Conservation (phyloP, 2,797 vertebrate genomes). For the Falco concolor region DNA sequence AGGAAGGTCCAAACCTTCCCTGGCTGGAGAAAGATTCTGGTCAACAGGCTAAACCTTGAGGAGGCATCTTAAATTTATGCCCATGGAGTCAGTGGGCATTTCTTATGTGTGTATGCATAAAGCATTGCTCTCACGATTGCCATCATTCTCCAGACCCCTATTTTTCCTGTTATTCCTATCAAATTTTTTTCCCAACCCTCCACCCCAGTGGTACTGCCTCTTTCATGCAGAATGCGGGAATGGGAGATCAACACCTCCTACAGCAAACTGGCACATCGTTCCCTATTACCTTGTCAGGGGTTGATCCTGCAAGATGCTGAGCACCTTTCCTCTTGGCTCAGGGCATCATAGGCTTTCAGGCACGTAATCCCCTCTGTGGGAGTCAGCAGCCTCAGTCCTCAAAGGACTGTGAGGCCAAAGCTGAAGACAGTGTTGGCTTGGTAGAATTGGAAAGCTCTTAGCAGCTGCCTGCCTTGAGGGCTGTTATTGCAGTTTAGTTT, state of each 20-base stretch:
- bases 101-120: background rate
- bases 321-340: background rate
- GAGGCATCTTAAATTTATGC: background rate
- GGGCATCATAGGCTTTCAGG: background rate
- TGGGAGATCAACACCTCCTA: background rate
- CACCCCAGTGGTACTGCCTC: background rate
- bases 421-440: background rate
- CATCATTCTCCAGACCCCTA: background rate
- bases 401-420: background rate
- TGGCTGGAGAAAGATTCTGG: background rate
- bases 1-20: background rate
- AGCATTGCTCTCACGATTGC: background rate
- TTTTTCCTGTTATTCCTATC: background rate
- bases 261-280: background rate
- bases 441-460: background rate
- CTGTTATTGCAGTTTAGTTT: conserved; percentile 32
- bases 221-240: background rate
- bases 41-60: background rate
- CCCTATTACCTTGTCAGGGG: background rate
- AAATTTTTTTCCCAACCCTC: background rate
- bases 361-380: background rate
- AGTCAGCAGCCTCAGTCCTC: background rate
- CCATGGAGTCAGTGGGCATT: background rate
- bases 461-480: conserved; percentile 1
- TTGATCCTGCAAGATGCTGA: background rate